Conservation (phyloP, 2,113 vertebrate genomes). For the Stigmatopora argus region DNA sequence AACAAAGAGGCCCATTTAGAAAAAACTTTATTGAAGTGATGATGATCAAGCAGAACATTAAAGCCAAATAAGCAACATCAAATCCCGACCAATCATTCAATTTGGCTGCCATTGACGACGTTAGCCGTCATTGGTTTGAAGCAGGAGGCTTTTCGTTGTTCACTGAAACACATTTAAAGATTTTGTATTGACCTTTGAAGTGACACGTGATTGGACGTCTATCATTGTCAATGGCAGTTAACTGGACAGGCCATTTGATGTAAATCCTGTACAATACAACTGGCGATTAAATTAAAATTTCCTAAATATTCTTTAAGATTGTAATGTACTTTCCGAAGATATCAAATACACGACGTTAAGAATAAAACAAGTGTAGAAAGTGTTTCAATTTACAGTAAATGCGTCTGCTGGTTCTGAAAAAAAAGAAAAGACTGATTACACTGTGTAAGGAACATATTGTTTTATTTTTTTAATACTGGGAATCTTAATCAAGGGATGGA, state of each 20-base stretch:
- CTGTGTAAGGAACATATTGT: slow-evolving; percentile 14
- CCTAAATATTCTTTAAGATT: slow-evolving; percentile 46
- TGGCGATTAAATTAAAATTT: slow-evolving; percentile 37
- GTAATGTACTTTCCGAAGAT: slow-evolving; percentile 63
- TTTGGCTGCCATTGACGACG: too few relatives aligned
- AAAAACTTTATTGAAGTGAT: slow-evolving; percentile 70
- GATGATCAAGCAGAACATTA: slow-evolving; percentile 67
- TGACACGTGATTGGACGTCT: too few relatives aligned
- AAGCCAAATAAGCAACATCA: slow-evolving; percentile 63
- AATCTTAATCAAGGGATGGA: neutral
- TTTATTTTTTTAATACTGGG: slow-evolving; percentile 20
- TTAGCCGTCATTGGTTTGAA: too few relatives aligned
- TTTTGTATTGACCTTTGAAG: too few relatives aligned
- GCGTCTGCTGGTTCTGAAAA: slow-evolving; percentile 31
- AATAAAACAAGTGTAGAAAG: slow-evolving; percentile 69
- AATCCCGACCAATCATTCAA: slow-evolving; percentile 40
- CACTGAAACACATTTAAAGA: too few relatives aligned
- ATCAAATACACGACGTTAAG: slow-evolving; percentile 64
- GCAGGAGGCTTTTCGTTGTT: too few relatives aligned
- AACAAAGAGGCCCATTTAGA: slow-evolving; percentile 45
- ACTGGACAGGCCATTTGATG: slow-evolving; percentile 42
- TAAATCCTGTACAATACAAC: slow-evolving; percentile 48
- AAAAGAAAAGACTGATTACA: slow-evolving; percentile 38
- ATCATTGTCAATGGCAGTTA: slow-evolving; percentile 1
- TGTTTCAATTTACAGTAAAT: slow-evolving; percentile 54